Evolutionary conservation across 1,140 invertebrate genomes (phyloP), one percentile per base, ranked within the genome.

Genomic region (Tribolium madens): DNA sequence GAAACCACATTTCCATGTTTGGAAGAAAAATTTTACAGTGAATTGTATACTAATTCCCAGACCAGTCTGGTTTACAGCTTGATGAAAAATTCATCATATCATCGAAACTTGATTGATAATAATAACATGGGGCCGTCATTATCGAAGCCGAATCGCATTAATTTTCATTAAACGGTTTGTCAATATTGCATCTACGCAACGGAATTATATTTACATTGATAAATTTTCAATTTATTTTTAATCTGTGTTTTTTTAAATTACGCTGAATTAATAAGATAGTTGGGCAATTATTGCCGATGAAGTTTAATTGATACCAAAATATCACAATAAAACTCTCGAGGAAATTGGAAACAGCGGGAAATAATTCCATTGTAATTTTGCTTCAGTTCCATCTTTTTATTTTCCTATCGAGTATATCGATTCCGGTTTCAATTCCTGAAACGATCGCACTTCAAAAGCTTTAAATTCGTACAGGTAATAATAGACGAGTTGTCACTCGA

Each of bases 401-500:
- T 42, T 42, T 9, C 2, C 36, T 9, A 9, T 42, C 9, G 36
- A 9, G 9, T 42, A 7, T 42, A 42, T 42, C 36, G 36, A 42
- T 42, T 42, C 36, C 36, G 36, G 36, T 42, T n/a, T 9, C 52
- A 57, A 57, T 57, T 57, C 10, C 52, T 57, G 17, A 57, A 57
- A n/a, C 12, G 15, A 53, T 53, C 50, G 50, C 50, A 53, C 18
- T 57, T 57, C 10, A 42, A 17, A 18, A 17, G 52, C 15, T 6
- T 9, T 1, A 52, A 52, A 52, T 52, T 52, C 50, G 50, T 52
- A 4, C 15, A 26, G 52, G 52, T 57, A 57, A 57, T 57, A 57
- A 57, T 21, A 17, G 52, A 57, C 52, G 15, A 57, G 52, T 57
- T 57, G 52, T 57, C 52, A 57, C 52, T 14, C 15, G 52, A 57